Conservation (phyloP, 2,888 invertebrate genomes). For the Maniola hyperantus region DNA sequence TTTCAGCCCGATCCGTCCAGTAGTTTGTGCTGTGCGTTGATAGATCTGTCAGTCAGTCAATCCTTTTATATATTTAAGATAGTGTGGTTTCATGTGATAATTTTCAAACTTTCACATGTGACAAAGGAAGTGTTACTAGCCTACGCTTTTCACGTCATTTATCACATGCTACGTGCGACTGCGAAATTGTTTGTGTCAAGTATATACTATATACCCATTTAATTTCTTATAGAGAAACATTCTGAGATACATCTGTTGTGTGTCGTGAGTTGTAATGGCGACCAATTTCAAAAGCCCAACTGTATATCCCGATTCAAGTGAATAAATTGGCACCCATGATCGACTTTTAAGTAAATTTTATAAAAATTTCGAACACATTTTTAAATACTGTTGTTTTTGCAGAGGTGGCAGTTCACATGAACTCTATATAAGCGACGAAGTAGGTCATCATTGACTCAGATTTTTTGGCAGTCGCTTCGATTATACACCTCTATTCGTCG, state of each 20-base stretch:
- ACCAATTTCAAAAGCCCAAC: slow-evolving; percentile 8
- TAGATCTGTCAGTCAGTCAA: too few species aligned
- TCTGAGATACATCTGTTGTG: background rate
- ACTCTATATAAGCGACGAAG: too few species aligned
- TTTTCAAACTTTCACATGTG: too few species aligned
- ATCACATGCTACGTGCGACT: too few species aligned
- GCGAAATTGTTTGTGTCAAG: too few species aligned
- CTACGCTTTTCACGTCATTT: too few species aligned
- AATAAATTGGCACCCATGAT: slow-evolving; percentile 26
- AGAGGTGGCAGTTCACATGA: background rate
- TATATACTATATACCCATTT: background rate
- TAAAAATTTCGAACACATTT: slow-evolving; percentile 18
- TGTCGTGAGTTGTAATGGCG: slow-evolving; percentile 1
- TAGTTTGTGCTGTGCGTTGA: too few species aligned
- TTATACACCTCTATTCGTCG: too few species aligned
- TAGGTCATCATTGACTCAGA: background rate
- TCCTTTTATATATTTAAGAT: too few species aligned
- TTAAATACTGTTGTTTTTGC: slow-evolving; percentile 9
- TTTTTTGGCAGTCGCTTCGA: background rate
- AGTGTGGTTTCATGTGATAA: too few species aligned
- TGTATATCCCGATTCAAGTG: slow-evolving; percentile 24
- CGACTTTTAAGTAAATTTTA: slow-evolving; percentile 19
- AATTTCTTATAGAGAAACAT: background rate
- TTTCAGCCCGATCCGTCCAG: too few species aligned
- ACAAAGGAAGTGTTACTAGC: too few species aligned